Evolutionary conservation across 2,797 vertebrate genomes (phyloP).

Genomic region (Threskiornis aethiopicus): DNA sequence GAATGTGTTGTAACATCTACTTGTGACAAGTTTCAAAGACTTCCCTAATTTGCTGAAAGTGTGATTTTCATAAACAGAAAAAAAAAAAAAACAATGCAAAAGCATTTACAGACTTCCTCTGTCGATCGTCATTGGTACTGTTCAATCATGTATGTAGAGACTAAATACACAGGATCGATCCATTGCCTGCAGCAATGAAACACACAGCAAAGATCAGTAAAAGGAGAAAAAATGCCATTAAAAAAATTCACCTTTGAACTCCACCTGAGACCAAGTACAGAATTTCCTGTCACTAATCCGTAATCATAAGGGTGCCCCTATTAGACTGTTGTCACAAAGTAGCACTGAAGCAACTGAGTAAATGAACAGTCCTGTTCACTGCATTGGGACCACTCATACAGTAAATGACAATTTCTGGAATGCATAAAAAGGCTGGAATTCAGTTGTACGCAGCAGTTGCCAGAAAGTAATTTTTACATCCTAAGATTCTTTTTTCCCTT

Average conservation of each 20-base stretch:
- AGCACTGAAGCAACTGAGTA: background rate
- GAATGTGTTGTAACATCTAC: background rate
- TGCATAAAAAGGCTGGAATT: background rate
- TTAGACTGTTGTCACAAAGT: background rate
- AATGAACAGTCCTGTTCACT: background rate
- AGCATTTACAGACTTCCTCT: background rate
- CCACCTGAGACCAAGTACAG: background rate
- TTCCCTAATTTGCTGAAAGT: background rate
- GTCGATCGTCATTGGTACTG: background rate
- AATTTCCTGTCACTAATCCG: background rate
- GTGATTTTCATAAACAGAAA: background rate
- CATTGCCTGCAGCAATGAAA: background rate
- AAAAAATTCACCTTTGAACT: background rate
- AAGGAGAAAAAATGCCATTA: background rate
- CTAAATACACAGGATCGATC: background rate
- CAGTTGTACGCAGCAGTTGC: background rate
- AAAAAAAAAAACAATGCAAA: accelerated
- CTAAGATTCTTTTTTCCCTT: background rate
- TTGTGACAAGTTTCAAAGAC: background rate
- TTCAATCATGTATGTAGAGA: background rate
- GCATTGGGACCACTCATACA: background rate
- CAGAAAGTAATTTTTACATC: background rate
- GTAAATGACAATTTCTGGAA: background rate
- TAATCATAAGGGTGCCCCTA: background rate
- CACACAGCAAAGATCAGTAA: background rate